Conservation (phyloP, 2,797 vertebrate genomes). For the Eutrigla gurnardus region DNA sequence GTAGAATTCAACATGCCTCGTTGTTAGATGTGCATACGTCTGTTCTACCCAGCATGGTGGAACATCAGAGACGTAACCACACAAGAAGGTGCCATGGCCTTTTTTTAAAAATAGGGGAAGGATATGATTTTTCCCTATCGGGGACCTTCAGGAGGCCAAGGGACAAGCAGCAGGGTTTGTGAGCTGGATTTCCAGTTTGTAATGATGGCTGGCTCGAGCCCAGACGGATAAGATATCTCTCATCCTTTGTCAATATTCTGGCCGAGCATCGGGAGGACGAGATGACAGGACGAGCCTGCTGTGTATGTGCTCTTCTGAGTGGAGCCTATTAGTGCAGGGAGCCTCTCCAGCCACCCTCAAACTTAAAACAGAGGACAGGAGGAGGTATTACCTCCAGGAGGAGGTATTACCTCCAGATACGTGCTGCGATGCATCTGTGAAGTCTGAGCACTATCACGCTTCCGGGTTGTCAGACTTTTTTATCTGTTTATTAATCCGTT, state of each 20-base stretch:
- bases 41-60: conserved; percentile 33
- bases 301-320: conserved; percentile 29
- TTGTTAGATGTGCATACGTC: conserved; percentile 24
- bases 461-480: conserved; percentile 46
- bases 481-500: conserved; percentile 52
- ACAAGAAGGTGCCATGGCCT: conserved; percentile 51
- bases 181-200: conserved; percentile 60
- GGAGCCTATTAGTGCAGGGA: conserved; percentile 67
- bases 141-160: conserved; percentile 46
- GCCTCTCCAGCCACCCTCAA: conserved; percentile 61
- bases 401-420: conserved; percentile 73
- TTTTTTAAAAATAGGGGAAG: conserved; percentile 14
- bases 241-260: conserved; percentile 57
- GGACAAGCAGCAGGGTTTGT: conserved; percentile 67
- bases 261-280: conserved; percentile 43
- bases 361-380: conserved; percentile 62
- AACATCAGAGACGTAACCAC: conserved; percentile 60
- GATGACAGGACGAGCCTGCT: conserved; percentile 54
- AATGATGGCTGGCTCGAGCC: conserved; percentile 69
- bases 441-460: conserved; percentile 55
- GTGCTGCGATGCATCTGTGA: conserved; percentile 57
- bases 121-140: background rate
- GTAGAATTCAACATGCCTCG: background rate
- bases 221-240: conserved; percentile 61
- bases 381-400: conserved; percentile 68